Base-by-base conservation (phyloP, 2,113 vertebrate species). In the Eira barbara region DNA sequence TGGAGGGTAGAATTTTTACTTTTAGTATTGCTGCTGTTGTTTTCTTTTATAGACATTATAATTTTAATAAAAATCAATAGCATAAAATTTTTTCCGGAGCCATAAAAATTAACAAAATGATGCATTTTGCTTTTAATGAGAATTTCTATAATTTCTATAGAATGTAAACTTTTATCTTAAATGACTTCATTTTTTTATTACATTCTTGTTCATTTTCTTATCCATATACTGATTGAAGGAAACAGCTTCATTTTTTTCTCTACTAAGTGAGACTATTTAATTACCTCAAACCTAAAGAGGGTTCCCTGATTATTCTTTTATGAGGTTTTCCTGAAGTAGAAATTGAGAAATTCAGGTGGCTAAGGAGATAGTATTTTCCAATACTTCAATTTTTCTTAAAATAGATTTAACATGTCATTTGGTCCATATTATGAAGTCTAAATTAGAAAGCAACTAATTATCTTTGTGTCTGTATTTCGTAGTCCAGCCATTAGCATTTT, bases 331-430 rank as follows among this genome's bases (percentile, higher is more conserved):
- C 59, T 88, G 34, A 63, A 91, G 23, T 69, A 67, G 47, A 74
- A 86, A 79, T 79, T 45, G 85, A 65, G 87, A 81, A 79, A 29
- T 63, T 21, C 21, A 91, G 12, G 49, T 79, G 52, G n/a, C 39
- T 73, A 91, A 84, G 31, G n/a, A 97, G 39, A 90, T 76, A 61
- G 59, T 63, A 92, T 71, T 97, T 97, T 94, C 3, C 25, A 25
- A 92, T 81, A 49, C 6, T 84, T 88, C 36, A 92, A 42, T 91
- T 95, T 98, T 96, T 95, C 80, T 91, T 96, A 94, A 98, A 96
- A 94, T 91, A 89, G 59, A 85, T 85, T 94, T 86, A 95, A 71
- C 36, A 4, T 89, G 23, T 76, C 91, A 76, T 81, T 95, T 94
- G 29, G 7, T 79, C 45, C 49, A 3, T 23, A 74, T 90, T 95